These are phyloP conservation scores for Helleia helle DNA, from an alignment of 2,888 invertebrate species.

Conservation along the genomic window DNA sequence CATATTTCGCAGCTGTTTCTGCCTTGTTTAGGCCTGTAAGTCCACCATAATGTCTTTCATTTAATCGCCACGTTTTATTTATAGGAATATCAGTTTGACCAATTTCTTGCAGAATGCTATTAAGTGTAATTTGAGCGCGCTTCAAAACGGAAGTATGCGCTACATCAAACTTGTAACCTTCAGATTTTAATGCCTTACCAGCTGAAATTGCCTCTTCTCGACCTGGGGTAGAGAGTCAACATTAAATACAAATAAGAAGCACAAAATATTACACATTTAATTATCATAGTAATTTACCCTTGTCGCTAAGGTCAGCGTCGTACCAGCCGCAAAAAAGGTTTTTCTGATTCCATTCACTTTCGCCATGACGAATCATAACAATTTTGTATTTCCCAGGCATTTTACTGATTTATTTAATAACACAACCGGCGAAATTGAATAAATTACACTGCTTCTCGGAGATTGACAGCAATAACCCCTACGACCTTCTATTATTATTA, in stretches of 20 bases:
- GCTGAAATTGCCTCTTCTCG: constrained; percentile 79
- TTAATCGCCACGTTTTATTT: constrained; percentile 85
- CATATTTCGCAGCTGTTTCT: constrained; percentile 88
- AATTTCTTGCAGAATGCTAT: constrained; percentile 78
- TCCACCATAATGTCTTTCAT: constrained; percentile 91
- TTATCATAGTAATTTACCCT: constrained; percentile 58
- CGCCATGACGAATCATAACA: constrained; percentile 84
- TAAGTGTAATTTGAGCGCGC: constrained; percentile 83
- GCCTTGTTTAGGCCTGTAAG: constrained; percentile 89
- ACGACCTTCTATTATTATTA: constrained; percentile 23
- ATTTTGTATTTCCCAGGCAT: constrained; percentile 73
- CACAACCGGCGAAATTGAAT: constrained; percentile 23
- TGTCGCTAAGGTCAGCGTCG: constrained; percentile 79
- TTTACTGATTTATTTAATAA: constrained; percentile 18
- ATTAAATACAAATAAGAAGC: too few species aligned
- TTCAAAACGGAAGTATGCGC: constrained; percentile 87
- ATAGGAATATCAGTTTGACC: constrained; percentile 79
- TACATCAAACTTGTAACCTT: constrained; percentile 81
- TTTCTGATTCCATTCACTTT: constrained; percentile 83
- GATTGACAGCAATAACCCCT: constrained; percentile 46
- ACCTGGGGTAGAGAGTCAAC: too few species aligned
- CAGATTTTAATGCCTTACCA: constrained; percentile 81
- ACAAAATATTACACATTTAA: neutral
- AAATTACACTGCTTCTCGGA: neutral
- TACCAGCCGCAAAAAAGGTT: constrained; percentile 85